phyloP scores from a whole-genome alignment of 1,140 invertebrate genomes.

The Caenorhabditis latens region DNA sequence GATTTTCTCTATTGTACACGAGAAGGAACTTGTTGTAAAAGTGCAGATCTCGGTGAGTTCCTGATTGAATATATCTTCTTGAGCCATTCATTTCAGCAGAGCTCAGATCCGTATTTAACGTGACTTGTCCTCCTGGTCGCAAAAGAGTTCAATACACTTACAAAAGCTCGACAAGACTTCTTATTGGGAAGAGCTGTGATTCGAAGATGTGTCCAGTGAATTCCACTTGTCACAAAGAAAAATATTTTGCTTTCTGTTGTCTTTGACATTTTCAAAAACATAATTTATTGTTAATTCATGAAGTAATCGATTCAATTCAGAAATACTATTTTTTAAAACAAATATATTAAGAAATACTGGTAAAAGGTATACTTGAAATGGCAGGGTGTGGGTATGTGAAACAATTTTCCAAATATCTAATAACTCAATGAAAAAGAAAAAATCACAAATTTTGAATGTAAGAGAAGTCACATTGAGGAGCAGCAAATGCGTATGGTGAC shows the following conservation, averaged over 20 bases:
- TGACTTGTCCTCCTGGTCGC: neutral
- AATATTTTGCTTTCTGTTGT: conserved; percentile 30
- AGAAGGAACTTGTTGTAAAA: neutral
- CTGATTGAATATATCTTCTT: neutral
- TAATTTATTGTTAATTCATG: conserved; percentile 20
- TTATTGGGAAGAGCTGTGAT: conserved; percentile 1
- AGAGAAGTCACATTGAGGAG: conserved; percentile 25
- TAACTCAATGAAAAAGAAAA: neutral
- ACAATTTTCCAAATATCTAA: neutral
- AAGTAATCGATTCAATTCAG: neutral
- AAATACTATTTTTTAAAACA: conserved; percentile 3
- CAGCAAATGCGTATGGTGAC: neutral
- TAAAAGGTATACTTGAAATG: conserved; percentile 23
- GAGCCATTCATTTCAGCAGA: neutral
- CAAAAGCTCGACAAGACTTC: conserved; percentile 19
- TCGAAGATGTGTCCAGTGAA: conserved; percentile 19
- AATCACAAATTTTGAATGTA: conserved; percentile 31
- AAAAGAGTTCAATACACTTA: conserved; percentile 1
- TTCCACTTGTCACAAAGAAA: neutral
- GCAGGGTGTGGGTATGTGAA: conserved; percentile 23
- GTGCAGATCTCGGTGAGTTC: neutral
- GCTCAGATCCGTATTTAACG: neutral
- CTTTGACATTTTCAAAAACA: neutral
- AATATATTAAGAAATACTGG: neutral
- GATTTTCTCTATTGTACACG: neutral